Base-by-base conservation (phyloP, 2,113 vertebrate genomes). In the Xiphophorus maculatus region DNA sequence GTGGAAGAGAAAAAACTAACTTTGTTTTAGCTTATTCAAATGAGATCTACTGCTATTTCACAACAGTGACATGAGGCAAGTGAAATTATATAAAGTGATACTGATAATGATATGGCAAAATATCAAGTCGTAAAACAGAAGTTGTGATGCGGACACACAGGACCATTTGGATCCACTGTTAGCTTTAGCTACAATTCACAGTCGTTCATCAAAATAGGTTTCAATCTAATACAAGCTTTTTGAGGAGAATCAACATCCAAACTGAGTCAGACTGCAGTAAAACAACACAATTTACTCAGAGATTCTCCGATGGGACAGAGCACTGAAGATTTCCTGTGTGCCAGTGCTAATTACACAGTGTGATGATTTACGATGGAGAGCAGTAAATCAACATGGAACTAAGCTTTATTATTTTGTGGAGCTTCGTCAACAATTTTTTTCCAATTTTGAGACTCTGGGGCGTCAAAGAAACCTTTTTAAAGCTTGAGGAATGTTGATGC, bases 401-500 rank as follows among this genome's bases (percentile, higher is more conserved):
- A 12, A 86, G 58, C 75, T 67, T 80, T 75, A 63, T 80, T 77
- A 35, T 75, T 63, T 32, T 77, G 65, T 77, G 66, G 77, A 73
- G 69, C 77, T 37, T 69, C 51, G 27, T 28, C 11, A 10, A 28
- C 28, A 4, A 2, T 35, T 35, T 63, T 64, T 70, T 61, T 44
- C 27, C 65, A 76, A 51, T 64, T 25, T 25, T 2, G 27, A 65
- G 61, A 76, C 84, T 82, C 82, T 63, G 72, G 83, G 81, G 83
- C 81, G 79, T 76, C 71, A 77, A 68, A 82, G 40, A 84, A 69
- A 84, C 61, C 8, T 76, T 51, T 61, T 80, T 60, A 85, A 77
- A 84, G 63, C 69, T 73, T 72, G 87, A 93, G 92, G 92, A 94
- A 94, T 93, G 92, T 92, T 71, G 75, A 86, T 79, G 77, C 71